Evolutionary conservation across 2,888 invertebrate species (phyloP), one percentile per base, ranked within the genome.

Genomic region (Agriopis marginaria): DNA sequence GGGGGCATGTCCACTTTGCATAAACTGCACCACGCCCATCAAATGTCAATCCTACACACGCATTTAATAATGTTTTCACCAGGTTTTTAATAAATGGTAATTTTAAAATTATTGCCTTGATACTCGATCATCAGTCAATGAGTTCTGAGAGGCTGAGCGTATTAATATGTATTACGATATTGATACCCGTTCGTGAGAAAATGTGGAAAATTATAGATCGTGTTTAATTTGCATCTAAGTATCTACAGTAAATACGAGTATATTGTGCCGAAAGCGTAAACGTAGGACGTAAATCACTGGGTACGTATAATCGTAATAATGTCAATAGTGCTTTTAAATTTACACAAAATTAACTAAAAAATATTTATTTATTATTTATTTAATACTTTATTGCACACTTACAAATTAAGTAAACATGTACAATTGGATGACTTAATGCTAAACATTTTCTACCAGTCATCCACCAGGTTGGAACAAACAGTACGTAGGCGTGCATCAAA

Each of bases 1-100:
- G 58, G 63, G 59, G 66, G 63, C 70, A 66, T 54, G 54, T 32
- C 61, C 59, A 72, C 78, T 89, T 88, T 85, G 85, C 89, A 89
- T 91, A 89, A 91, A 87, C 82, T 77, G 66, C 70, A 75, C 85
- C 87, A 84, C 91, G 87, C 93, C 92, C 82, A 79, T 79, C 76
- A 82, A 85, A 87, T 89, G 85, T 86, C 86, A 87, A 83, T 82
- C 63, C 69, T 59, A 70, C 45, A 56, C 72, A 70, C 50, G 72
- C 67, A 69, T 74, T 32, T 32, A 32, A 3, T 80, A 72, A 79
- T 63, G 32, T 78, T 83, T 82, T 80, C 78, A 82, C 68, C 70
- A 44, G 63, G 75, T 76, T 76, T 81, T 77, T 81, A 82, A 82
- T 79, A 78, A 76, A 78, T 79, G 77, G 76, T 79, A 77, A 81